These are phyloP conservation scores for Sceloporus tristichus DNA, from an alignment of 2,113 vertebrate genomes.

Conservation along the genomic window DNA sequence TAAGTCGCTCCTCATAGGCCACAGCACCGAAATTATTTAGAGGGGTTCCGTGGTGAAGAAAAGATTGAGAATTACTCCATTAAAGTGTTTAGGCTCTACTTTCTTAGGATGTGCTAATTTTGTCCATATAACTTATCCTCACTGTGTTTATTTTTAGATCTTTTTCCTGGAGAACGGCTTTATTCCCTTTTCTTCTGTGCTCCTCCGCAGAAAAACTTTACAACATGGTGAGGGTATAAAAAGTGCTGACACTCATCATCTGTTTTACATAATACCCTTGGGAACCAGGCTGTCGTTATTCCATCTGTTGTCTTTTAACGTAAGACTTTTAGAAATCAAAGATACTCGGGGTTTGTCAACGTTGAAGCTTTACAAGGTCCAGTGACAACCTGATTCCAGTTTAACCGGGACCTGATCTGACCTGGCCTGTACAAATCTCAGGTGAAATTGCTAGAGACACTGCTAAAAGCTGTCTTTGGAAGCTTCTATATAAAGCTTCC, in stretches of 20 bases:
- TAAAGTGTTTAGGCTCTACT: too few relatives aligned
- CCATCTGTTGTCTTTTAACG: slow-evolving; percentile 26
- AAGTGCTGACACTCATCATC: slow-evolving; percentile 17
- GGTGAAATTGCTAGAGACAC: background rate
- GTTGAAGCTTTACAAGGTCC: background rate
- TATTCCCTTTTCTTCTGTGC: background rate
- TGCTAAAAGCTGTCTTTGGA: background rate
- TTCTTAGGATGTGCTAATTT: background rate
- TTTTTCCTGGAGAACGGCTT: slow-evolving; percentile 4
- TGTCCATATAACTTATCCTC: background rate
- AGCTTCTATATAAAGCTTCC: too few relatives aligned
- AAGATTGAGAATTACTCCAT: too few relatives aligned
- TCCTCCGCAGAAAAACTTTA: background rate
- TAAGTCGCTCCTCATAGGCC: too few relatives aligned
- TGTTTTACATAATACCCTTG: slow-evolving; percentile 22
- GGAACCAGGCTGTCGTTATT: background rate
- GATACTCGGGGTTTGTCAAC: background rate
- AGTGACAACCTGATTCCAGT: background rate
- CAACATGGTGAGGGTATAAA: slow-evolving; percentile 19
- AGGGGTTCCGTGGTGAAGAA: too few relatives aligned
- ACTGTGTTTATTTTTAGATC: background rate
- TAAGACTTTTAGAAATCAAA: slow-evolving; percentile 3
- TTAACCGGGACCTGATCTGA: background rate
- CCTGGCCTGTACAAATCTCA: too few relatives aligned
- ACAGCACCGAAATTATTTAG: too few relatives aligned